phyloP scores from a whole-genome alignment of 1,140 invertebrate species.

The Adelges cooleyi region DNA sequence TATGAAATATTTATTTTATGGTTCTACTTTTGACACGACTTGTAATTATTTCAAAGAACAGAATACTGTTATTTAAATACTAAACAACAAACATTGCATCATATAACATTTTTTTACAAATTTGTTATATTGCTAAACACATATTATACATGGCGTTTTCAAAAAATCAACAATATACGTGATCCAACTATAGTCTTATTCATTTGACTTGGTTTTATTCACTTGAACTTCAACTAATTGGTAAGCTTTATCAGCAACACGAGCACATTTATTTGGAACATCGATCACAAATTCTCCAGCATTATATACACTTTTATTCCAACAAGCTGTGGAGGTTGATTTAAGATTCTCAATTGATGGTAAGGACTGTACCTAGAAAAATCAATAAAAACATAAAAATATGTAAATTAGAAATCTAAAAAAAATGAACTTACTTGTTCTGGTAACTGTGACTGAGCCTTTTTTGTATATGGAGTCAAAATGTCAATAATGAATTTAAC shows the following conservation, averaged over 20 bases:
- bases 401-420: too few relatives aligned
- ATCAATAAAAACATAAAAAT: too few relatives aligned
- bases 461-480: background rate
- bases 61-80: background rate
- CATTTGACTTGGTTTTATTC: conserved; percentile 8
- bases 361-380: background rate
- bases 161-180: too few relatives aligned
- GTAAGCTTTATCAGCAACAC: conserved; percentile 5
- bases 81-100: too few relatives aligned
- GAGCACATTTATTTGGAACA: background rate
- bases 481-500: conserved; percentile 12
- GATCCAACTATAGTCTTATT: too few relatives aligned
- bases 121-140: too few relatives aligned
- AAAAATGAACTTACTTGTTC: background rate
- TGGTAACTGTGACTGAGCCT: background rate
- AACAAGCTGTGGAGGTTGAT: background rate
- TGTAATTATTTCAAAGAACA: background rate
- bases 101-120: too few relatives aligned
- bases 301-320: conserved; percentile 18
- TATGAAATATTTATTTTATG: background rate
- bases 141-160: too few relatives aligned
- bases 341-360: conserved; percentile 18
- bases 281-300: conserved; percentile 19
- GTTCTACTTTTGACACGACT: background rate
- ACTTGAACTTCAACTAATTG: conserved; percentile 8